phyloP scores from a whole-genome alignment of 2,888 invertebrate genomes.

The Flabesymbios commensalis region DNA sequence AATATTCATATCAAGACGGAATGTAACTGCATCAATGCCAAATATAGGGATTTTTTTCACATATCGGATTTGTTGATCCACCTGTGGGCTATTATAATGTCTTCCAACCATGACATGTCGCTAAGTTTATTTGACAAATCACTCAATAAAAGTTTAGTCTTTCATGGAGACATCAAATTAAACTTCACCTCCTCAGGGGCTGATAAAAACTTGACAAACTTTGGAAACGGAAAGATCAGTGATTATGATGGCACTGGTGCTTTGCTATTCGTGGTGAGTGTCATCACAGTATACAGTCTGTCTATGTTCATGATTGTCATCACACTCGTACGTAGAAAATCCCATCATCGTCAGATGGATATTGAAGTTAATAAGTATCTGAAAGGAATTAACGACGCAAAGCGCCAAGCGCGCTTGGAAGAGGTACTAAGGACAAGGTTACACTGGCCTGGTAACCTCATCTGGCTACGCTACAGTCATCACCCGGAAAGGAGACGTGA shows the following conservation, averaged over 20 bases:
- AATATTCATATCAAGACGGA: no score
- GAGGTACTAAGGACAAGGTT: conserved; percentile 12
- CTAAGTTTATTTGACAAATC: no score
- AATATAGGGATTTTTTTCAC: no score
- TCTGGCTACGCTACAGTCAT: conserved; percentile 5
- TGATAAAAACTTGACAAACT: no score
- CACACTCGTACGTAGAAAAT: conserved; percentile 7
- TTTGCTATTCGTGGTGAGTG: conserved; percentile 6
- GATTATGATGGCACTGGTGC: conserved; percentile 6
- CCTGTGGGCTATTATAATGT: no score
- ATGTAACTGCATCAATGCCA: no score
- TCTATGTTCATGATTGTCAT: conserved; percentile 10
- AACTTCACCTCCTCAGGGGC: no score
- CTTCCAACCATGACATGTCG: no score
- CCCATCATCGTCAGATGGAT: not conserved
- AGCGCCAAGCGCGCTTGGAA: conserved; percentile 3
- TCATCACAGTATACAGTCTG: conserved; percentile 15
- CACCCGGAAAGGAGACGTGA: not conserved
- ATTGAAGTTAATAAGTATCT: conserved; percentile 5
- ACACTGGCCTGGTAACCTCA: conserved; percentile 19
- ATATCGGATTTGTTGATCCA: no score
- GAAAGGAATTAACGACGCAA: conserved; percentile 8
- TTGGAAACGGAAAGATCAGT: not conserved
- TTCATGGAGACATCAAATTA: no score
- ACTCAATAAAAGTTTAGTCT: no score